phyloP scores from a whole-genome alignment of 2,797 vertebrate genomes.

The Threskiornis aethiopicus region DNA sequence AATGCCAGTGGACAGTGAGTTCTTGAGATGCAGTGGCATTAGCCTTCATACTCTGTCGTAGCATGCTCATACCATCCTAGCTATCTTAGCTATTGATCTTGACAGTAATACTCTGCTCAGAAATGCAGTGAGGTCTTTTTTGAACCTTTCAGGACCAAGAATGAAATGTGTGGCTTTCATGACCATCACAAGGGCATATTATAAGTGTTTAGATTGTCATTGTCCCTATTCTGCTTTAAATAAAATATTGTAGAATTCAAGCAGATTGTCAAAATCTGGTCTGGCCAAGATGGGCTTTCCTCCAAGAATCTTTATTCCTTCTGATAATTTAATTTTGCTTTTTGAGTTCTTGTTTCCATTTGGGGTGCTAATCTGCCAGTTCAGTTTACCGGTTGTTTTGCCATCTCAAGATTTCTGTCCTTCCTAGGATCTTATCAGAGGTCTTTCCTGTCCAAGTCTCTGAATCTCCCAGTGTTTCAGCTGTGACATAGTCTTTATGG shows the following conservation, averaged over 20 bases:
- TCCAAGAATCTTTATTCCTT: not conserved
- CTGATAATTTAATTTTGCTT: not conserved
- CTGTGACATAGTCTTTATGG: not conserved
- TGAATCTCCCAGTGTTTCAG: not conserved
- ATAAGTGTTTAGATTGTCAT: not conserved
- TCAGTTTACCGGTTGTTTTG: not conserved
- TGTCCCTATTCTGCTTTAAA: not conserved
- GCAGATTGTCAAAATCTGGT: not conserved
- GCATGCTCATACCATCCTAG: not conserved
- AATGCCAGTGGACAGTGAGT: not conserved
- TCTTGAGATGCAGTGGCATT: not conserved
- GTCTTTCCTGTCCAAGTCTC: not conserved
- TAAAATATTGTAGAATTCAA: not conserved
- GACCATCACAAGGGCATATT: not conserved
- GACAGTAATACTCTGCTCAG: not conserved
- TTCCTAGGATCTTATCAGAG: not conserved
- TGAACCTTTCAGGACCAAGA: not conserved
- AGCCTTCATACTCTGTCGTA: not conserved
- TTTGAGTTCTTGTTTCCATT: not conserved
- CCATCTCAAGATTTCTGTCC: not conserved
- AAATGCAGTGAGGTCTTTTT: not conserved
- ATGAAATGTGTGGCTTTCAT: not conserved
- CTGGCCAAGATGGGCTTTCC: not conserved
- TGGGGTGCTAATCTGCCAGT: not conserved
- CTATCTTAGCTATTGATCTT: not conserved